phyloP scores from a whole-genome alignment of 64 coral and sea anemone genomes.

The Montipora capricornis region DNA sequence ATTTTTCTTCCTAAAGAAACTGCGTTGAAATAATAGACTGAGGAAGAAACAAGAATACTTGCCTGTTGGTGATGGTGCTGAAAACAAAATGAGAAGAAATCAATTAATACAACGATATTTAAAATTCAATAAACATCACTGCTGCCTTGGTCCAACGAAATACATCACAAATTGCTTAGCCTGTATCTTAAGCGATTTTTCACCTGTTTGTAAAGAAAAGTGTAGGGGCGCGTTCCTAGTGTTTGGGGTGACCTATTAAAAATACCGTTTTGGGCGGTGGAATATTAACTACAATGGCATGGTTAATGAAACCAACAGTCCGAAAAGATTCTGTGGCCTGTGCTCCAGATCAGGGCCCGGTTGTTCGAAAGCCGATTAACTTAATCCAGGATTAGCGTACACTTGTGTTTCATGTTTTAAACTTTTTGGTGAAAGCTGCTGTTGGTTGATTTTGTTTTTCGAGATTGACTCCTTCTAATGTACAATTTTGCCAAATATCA shows the following conservation, averaged over 20 bases:
- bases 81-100: background rate
- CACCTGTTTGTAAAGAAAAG: too few relatives aligned
- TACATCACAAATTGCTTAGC: background rate
- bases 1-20: background rate
- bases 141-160: background rate
- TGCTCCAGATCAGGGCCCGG: background rate
- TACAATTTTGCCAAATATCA: too few relatives aligned
- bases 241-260: too few relatives aligned
- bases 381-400: too few relatives aligned
- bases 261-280: too few relatives aligned
- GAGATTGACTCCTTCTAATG: too few relatives aligned
- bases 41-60: background rate
- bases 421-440: too few relatives aligned
- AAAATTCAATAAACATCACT: background rate
- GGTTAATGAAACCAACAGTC: background rate
- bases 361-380: too few relatives aligned
- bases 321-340: background rate
- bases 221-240: too few relatives aligned
- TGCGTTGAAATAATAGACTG: background rate
- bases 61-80: background rate
- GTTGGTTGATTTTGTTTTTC: too few relatives aligned
- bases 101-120: background rate
- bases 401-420: too few relatives aligned
- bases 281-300: background rate
- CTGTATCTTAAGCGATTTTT: too few relatives aligned